These are phyloP conservation scores for Coptodon bakossiorum DNA, from an alignment of 2,113 vertebrate genomes.

Conservation along the genomic window DNA sequence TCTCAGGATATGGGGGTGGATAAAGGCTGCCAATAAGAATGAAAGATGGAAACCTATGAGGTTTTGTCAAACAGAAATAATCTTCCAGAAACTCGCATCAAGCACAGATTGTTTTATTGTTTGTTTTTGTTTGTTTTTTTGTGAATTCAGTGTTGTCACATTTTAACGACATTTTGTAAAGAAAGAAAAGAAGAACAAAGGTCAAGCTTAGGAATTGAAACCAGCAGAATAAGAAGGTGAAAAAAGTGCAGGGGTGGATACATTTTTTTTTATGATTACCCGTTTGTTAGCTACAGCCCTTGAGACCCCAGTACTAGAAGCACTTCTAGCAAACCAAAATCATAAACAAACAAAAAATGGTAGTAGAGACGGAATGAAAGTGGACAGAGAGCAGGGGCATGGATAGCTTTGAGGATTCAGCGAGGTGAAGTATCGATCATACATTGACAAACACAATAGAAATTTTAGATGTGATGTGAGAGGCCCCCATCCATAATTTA, in stretches of 20 bases:
- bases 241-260: slow-evolving; percentile 6
- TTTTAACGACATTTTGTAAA: slow-evolving; percentile 48
- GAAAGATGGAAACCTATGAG: slow-evolving; percentile 20
- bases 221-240: slow-evolving; percentile 2
- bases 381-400: slow-evolving; percentile 41
- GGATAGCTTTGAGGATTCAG: slow-evolving; percentile 75
- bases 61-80: slow-evolving; percentile 32
- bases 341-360: slow-evolving; percentile 56
- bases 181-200: slow-evolving; percentile 11
- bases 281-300: slow-evolving; percentile 49
- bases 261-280: slow-evolving; percentile 64
- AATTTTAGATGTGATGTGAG: slow-evolving; percentile 88
- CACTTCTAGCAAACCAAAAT: slow-evolving; percentile 54
- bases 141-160: slow-evolving; percentile 39
- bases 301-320: slow-evolving; percentile 30
- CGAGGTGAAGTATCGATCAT: slow-evolving; percentile 84
- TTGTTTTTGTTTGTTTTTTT: not conserved
- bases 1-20: slow-evolving; percentile 18
- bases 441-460: slow-evolving; percentile 90
- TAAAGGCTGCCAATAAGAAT: slow-evolving; percentile 18
- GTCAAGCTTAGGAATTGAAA: slow-evolving; percentile 2
- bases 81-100: slow-evolving; percentile 34
- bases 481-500: slow-evolving; percentile 92
- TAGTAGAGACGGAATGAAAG: slow-evolving; percentile 49
- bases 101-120: slow-evolving; percentile 39